Evolutionary conservation across 2,888 invertebrate genomes (phyloP).

Genomic region (Metopia argyrocephala): DNA sequence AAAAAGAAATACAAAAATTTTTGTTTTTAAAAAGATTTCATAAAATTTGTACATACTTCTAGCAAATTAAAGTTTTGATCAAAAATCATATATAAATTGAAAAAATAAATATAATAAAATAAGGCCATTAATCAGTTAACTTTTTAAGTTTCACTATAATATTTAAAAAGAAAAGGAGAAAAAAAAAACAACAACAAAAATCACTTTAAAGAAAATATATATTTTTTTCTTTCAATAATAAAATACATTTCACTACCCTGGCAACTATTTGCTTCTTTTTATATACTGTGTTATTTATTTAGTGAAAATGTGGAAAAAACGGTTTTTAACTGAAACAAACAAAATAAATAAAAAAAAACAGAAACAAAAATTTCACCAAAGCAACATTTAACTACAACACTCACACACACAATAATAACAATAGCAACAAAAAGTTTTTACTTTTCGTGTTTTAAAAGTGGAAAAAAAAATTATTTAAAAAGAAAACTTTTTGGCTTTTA

Average conservation of each 20-base stretch:
- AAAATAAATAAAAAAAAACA: not conserved
- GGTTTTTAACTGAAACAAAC: not conserved
- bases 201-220: not conserved
- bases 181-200: not conserved
- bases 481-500: slow-evolving; percentile 9
- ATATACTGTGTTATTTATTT: slow-evolving; percentile 27
- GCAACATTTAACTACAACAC: slow-evolving; percentile 26
- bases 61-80: not conserved
- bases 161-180: not conserved
- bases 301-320: slow-evolving; percentile 51
- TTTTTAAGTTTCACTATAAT: slow-evolving; percentile 35
- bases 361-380: slow-evolving; percentile 52
- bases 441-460: slow-evolving; percentile 57
- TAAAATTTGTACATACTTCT: not conserved
- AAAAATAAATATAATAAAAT: slow-evolving; percentile 14
- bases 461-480: slow-evolving; percentile 25
- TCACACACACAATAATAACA: slow-evolving; percentile 15
- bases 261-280: slow-evolving; percentile 15
- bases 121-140: slow-evolving; percentile 46
- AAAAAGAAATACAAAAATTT: not conserved
- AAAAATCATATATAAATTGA: not conserved
- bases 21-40: not conserved
- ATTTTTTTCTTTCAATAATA: not conserved
- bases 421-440: slow-evolving; percentile 4
- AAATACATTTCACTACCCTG: slow-evolving; percentile 10